Evolutionary conservation across 1,140 invertebrate species (phyloP).

Genomic region (Mya arenaria): DNA sequence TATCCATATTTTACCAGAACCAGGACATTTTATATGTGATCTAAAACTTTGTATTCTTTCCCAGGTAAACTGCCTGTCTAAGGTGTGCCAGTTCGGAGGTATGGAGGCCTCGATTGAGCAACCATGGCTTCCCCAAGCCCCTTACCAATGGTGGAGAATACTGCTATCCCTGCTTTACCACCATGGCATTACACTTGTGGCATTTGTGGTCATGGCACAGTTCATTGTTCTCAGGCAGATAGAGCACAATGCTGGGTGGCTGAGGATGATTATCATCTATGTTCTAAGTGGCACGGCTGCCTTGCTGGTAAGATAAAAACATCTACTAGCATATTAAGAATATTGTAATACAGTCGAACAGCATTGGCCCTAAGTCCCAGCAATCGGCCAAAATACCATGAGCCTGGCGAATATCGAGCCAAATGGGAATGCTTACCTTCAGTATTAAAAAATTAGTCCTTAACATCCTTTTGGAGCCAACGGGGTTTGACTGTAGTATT

Average conservation of each 20-base stretch:
- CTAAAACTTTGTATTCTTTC: too few species aligned
- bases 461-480: too few species aligned
- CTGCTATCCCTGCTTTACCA: conserved; percentile 68
- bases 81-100: conserved; percentile 62
- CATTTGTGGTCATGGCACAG: conserved; percentile 60
- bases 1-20: too few species aligned
- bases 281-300: conserved; percentile 60
- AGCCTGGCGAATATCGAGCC: too few species aligned
- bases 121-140: conserved; percentile 65
- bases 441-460: too few species aligned
- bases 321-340: too few species aligned
- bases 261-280: conserved; percentile 70
- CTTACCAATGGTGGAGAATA: conserved; percentile 72
- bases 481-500: too few species aligned
- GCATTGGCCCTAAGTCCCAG: too few species aligned
- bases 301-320: conserved; percentile 72
- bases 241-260: conserved; percentile 74
- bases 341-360: too few species aligned
- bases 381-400: too few species aligned
- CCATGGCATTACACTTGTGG: conserved; percentile 71
- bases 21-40: too few species aligned
- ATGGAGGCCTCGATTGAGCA: conserved; percentile 25
- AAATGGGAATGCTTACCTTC: too few species aligned
- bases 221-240: conserved; percentile 66
- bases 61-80: conserved; percentile 69